Conservation (phyloP, 2,113 vertebrate species). For the Takifugu flavidus region DNA sequence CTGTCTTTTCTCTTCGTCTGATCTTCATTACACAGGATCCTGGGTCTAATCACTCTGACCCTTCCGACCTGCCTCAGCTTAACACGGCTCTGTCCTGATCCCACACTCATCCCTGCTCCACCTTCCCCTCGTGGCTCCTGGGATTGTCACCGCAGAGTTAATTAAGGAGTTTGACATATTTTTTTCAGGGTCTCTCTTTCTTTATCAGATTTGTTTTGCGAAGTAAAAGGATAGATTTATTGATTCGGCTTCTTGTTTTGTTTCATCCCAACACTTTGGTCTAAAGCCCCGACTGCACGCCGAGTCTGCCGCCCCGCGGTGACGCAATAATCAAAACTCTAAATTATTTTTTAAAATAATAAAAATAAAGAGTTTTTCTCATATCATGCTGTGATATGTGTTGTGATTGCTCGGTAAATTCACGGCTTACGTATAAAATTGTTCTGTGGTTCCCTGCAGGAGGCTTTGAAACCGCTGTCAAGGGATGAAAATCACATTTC, state of each 20-base stretch:
- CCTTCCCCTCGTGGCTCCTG: not conserved
- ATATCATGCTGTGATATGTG: not conserved
- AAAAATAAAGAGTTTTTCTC: no score
- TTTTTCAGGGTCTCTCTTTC: no score
- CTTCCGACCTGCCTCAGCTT: conserved; percentile 18
- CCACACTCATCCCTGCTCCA: not conserved
- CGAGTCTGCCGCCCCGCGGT: no score
- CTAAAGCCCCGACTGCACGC: no score
- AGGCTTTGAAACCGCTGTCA: conserved; percentile 3
- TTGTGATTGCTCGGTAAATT: not conserved
- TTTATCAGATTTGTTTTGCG: no score
- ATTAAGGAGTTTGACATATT: not conserved
- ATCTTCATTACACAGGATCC: conserved; percentile 28
- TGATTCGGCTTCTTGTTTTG: no score
- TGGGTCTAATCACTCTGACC: conserved; percentile 33
- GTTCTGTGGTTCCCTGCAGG: not conserved
- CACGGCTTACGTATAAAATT: conserved; percentile 11
- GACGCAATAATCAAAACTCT: no score
- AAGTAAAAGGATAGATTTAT: no score
- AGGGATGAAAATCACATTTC: conserved; percentile 22
- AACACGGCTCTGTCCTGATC: not conserved
- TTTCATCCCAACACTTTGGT: no score
- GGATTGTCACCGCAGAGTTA: not conserved
- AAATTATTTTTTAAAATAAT: no score
- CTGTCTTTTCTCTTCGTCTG: conserved; percentile 37